A percentile compares a stretch with the other conserved stretches of the same genome.
Evolutionary conservation across 2,888 invertebrate genomes (phyloP).

Genomic region (Phengaris alcon): DNA sequence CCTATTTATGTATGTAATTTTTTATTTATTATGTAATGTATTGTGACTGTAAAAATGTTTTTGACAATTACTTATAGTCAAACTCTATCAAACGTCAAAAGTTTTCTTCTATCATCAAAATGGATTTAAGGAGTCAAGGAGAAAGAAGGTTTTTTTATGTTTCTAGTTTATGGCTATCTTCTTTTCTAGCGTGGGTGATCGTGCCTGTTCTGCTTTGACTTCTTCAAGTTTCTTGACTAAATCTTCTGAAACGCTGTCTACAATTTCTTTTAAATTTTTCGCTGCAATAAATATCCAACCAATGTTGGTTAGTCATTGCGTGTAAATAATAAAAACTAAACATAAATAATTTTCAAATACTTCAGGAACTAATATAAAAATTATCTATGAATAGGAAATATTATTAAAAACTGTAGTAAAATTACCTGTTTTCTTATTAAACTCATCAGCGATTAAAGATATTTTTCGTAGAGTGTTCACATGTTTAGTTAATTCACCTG

Average conservation of each 20-base stretch:
- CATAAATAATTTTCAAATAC: background rate
- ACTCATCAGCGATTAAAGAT: conserved; percentile 72
- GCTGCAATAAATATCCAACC: conserved; percentile 49
- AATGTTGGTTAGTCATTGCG: too few relatives aligned
- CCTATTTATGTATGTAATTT: background rate
- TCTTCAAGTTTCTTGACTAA: conserved; percentile 66
- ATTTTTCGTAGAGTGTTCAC: conserved; percentile 64
- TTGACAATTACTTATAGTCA: background rate
- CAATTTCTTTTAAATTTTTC: conserved; percentile 70
- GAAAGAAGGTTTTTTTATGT: background rate
- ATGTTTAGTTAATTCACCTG: conserved; percentile 61
- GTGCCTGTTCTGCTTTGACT: conserved; percentile 54
- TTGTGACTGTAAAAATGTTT: background rate
- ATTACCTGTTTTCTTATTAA: conserved; percentile 71
- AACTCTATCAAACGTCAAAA: background rate
- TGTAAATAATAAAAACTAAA: too few relatives aligned
- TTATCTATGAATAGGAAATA: background rate
- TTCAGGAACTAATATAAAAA: background rate
- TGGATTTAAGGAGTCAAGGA: background rate
- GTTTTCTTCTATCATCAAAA: conserved; percentile 16
- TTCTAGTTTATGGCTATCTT: background rate
- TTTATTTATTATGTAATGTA: background rate
- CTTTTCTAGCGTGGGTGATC: background rate
- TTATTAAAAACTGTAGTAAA: background rate
- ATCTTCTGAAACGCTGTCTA: conserved; percentile 71